These are phyloP conservation scores for Amphilophus citrinellus DNA, from an alignment of 2,113 vertebrate genomes.

Conservation along the genomic window DNA sequence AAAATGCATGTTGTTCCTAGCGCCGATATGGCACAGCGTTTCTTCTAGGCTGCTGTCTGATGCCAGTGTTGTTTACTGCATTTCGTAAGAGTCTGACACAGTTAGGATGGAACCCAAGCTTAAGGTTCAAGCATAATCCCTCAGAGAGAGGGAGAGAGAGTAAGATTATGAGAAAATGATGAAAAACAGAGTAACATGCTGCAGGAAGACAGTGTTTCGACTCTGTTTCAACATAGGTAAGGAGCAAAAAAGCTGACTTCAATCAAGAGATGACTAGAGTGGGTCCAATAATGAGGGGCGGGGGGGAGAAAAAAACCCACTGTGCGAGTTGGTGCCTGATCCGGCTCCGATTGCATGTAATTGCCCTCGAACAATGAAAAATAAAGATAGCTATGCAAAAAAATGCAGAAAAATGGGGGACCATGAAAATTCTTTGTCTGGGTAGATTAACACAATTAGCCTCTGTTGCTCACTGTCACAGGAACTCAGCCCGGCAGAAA, in stretches of 20 bases:
- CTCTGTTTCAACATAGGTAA: slow-evolving; percentile 57
- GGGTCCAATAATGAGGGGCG: neutral
- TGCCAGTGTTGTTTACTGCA: slow-evolving; percentile 56
- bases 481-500: slow-evolving; percentile 17
- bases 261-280: slow-evolving; percentile 42
- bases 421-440: slow-evolving; percentile 24
- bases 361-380: slow-evolving; percentile 31
- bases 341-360: slow-evolving; percentile 17
- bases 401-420: slow-evolving; percentile 1
- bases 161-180: slow-evolving; percentile 69
- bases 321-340: neutral
- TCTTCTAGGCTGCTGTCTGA: slow-evolving; percentile 8
- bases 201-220: slow-evolving; percentile 41
- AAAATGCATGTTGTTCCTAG: slow-evolving; percentile 30
- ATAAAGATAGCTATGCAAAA: neutral
- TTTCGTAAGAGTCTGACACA: slow-evolving; percentile 63
- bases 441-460: slow-evolving; percentile 56
- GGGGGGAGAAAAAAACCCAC: neutral
- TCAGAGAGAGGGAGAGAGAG: slow-evolving; percentile 18
- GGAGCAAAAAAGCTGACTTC: slow-evolving; percentile 32
- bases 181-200: slow-evolving; percentile 65
- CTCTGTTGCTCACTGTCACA: slow-evolving; percentile 13
- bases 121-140: slow-evolving; percentile 57
- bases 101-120: slow-evolving; percentile 52
- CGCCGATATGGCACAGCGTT: slow-evolving; percentile 6